Conservation (phyloP, 2,113 vertebrate species). For the Nestor notabilis region DNA sequence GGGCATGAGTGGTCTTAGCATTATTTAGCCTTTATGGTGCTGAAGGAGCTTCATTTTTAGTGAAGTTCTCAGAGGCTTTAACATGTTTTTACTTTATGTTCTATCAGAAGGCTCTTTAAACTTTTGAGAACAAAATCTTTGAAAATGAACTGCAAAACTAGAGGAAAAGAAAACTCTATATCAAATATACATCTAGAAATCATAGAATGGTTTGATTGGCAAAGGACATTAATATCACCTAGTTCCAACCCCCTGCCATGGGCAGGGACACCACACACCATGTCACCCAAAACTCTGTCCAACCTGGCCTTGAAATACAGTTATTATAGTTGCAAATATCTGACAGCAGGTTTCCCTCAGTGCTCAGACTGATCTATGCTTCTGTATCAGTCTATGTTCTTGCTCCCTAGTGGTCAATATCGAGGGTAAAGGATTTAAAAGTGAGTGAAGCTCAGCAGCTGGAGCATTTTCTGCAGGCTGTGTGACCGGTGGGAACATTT, state of each 20-base stretch:
- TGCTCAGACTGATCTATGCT: neutral
- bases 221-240: neutral
- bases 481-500: constrained; percentile 4
- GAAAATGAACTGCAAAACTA: neutral
- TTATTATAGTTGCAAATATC: neutral
- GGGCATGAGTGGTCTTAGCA: neutral
- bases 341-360: neutral
- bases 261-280: neutral
- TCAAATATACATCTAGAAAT: neutral
- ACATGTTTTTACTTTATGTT: neutral
- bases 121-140: neutral
- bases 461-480: constrained; percentile 21
- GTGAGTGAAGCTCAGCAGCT: constrained; percentile 23
- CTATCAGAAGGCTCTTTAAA: neutral
- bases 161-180: neutral
- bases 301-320: neutral
- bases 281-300: neutral
- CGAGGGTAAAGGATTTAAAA: neutral
- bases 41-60: neutral
- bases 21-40: neutral
- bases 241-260: neutral
- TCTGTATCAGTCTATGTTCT: neutral
- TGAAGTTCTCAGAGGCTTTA: neutral
- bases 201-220: neutral
- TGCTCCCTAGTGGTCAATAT: neutral